These are phyloP conservation scores for Hemicentrotus pulcherrimus DNA, from an alignment of 35 echinoderm and acorn worm species.

Conservation along the genomic window DNA sequence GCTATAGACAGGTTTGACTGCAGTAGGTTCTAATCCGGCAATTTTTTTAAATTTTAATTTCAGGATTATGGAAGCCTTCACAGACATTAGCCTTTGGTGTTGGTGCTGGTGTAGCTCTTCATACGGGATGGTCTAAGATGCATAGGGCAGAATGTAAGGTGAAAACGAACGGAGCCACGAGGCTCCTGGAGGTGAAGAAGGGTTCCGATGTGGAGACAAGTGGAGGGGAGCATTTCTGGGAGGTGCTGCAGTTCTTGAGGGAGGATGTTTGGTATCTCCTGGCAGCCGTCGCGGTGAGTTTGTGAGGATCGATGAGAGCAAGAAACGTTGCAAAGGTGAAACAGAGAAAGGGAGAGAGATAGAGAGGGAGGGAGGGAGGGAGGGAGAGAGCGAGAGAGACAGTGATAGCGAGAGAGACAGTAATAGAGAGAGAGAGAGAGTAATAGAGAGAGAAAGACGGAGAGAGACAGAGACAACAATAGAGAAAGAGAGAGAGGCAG, in stretches of 20 bases:
- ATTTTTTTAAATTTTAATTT: too few relatives aligned
- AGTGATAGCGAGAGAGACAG: too few relatives aligned
- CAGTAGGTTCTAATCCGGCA: too few relatives aligned
- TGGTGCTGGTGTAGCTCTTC: constrained; percentile 10
- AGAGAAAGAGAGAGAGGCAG: too few relatives aligned
- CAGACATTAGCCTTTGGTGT: not conserved
- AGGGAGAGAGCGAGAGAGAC: too few relatives aligned
- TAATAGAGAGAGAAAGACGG: too few relatives aligned
- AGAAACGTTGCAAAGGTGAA: too few relatives aligned
- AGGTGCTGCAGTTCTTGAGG: constrained; percentile 70
- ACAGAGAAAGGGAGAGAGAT: too few relatives aligned
- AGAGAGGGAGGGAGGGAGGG: too few relatives aligned
- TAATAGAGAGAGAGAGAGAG: too few relatives aligned
- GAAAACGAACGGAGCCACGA: constrained; percentile 49
- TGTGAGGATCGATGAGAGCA: not conserved
- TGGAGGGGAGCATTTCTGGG: constrained; percentile 59
- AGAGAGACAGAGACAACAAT: too few relatives aligned
- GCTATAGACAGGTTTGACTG: too few relatives aligned
- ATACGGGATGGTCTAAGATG: not conserved
- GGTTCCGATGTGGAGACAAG: not conserved
- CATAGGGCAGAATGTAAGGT: constrained; percentile 60
- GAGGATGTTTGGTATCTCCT: constrained; percentile 75
- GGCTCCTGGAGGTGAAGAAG: constrained; percentile 58
- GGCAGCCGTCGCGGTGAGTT: constrained; percentile 74
- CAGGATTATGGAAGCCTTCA: not conserved